These are phyloP conservation scores for Latheticus oryzae DNA, from an alignment of 2,888 invertebrate genomes.

Conservation along the genomic window DNA sequence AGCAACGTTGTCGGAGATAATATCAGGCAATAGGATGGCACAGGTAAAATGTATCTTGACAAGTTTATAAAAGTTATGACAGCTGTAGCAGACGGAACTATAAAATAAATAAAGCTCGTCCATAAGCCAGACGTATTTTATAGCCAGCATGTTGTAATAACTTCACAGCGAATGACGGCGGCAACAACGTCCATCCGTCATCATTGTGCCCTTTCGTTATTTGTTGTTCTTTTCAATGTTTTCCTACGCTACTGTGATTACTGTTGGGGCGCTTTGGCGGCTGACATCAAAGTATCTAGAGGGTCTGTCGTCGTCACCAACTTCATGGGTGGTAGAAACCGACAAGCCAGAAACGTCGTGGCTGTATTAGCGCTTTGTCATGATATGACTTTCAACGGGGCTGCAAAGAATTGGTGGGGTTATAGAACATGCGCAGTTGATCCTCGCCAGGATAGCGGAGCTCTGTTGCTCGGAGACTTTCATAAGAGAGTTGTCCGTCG, in stretches of 20 bases:
- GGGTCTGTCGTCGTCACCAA: slow-evolving; percentile 67
- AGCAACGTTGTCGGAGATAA: slow-evolving; percentile 4
- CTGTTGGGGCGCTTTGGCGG: slow-evolving; percentile 57
- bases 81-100: slow-evolving; percentile 58
- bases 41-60: slow-evolving; percentile 29
- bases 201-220: slow-evolving; percentile 52
- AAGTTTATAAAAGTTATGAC: slow-evolving; percentile 63
- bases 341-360: slow-evolving; percentile 64
- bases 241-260: slow-evolving; percentile 65
- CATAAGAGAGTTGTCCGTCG: slow-evolving; percentile 52
- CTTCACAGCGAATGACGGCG: slow-evolving; percentile 27
- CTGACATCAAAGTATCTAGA: slow-evolving; percentile 63
- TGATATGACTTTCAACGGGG: slow-evolving; percentile 52
- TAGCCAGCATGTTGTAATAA: slow-evolving; percentile 51
- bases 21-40: slow-evolving; percentile 7
- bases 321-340: slow-evolving; percentile 68
- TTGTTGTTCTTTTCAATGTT: slow-evolving; percentile 60
- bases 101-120: slow-evolving; percentile 61
- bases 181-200: slow-evolving; percentile 46
- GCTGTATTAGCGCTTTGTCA: slow-evolving; percentile 67
- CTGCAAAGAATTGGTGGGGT: slow-evolving; percentile 42
- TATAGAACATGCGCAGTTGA: slow-evolving; percentile 49
- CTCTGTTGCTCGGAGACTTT: slow-evolving; percentile 40
- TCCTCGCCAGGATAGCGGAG: slow-evolving; percentile 39
- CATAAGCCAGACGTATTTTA: slow-evolving; percentile 54